Base-by-base conservation (phyloP, 2,797 vertebrate genomes). In the Cottoperca gobio region DNA sequence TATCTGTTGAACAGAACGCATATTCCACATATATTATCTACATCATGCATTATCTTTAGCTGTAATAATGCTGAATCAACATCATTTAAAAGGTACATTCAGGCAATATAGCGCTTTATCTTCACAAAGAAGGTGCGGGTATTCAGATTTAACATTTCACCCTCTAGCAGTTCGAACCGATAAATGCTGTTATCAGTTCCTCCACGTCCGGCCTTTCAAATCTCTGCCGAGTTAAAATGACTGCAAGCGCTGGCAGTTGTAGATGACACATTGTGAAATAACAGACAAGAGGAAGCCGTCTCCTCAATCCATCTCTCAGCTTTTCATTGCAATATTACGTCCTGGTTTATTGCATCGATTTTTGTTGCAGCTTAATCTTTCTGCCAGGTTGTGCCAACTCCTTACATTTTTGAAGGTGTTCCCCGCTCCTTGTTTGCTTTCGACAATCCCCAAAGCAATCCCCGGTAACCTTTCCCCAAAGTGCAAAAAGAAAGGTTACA, bases 61-160 rank as follows among this genome's bases (percentile, higher is more conserved):
- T 49, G 57, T 26, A 54, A 73, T 62, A 59, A 63, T 26, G 52
- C 73, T 37, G 49, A 78, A 70, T 82, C 49, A 65, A 69, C 35
- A 71, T 80, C 10, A 28, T 73, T 84, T 64, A 50, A 73, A 70
- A 67, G 49, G 35, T 67, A 73, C 68, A 80, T 80, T 76, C 24
- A 63, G 33, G 63, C 14, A 28, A 54, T 68, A 58, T 52, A 64
- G 82, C 66, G 77, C 64, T 66, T 76, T 74, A 78, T 87, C 78
- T 70, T 60, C 49, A 63, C 70, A 73, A 39, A 68, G 59, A 61
- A 71, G 76, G 61, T 67, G 55, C 33, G 2, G 14, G 26, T 73
- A 73, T 71, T 84, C 62, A 66, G 76, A 81, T 74, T 83, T 63
- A 81, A 77, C 74, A 71, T 74, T 86, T 85, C 53, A 65, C 74